These are phyloP conservation scores for Allacma fusca DNA, from an alignment of 2,888 invertebrate species.

Conservation along the genomic window DNA sequence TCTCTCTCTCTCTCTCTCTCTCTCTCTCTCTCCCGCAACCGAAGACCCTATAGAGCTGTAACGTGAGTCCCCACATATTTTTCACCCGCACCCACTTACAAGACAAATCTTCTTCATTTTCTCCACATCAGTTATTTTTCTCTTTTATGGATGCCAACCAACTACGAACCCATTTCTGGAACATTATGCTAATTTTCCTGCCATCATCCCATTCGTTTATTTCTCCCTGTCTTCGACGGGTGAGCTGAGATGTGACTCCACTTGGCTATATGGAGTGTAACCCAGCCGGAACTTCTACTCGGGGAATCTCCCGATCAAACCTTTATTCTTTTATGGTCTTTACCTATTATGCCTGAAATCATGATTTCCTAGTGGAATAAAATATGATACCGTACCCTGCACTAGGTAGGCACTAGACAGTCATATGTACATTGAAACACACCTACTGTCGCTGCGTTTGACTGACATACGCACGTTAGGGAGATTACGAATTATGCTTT, in stretches of 20 bases:
- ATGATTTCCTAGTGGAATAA: too few relatives aligned
- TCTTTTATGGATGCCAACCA: conserved; percentile 28
- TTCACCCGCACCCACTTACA: conserved; percentile 13
- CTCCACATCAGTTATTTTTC: conserved; percentile 21
- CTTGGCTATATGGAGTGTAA: too few relatives aligned
- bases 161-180: conserved; percentile 23
- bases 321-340: too few relatives aligned
- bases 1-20: too few relatives aligned
- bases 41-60: too few relatives aligned
- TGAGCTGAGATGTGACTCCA: not conserved
- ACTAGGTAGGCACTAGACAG: too few relatives aligned
- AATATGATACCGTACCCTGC: too few relatives aligned
- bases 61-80: not conserved
- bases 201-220: conserved; percentile 36
- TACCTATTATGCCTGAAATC: too few relatives aligned
- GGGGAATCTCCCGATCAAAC: too few relatives aligned
- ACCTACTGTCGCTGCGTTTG: not conserved
- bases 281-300: too few relatives aligned
- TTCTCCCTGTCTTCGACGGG: not conserved
- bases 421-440: not conserved
- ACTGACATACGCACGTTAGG: conserved; percentile 18
- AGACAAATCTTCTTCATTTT: conserved; percentile 17
- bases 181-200: conserved; percentile 35
- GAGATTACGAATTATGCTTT: conserved; percentile 4
- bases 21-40: too few relatives aligned